Evolutionary conservation across 2,888 invertebrate species (phyloP), one percentile per base, ranked within the genome.

Genomic region (Trilocha varians): DNA sequence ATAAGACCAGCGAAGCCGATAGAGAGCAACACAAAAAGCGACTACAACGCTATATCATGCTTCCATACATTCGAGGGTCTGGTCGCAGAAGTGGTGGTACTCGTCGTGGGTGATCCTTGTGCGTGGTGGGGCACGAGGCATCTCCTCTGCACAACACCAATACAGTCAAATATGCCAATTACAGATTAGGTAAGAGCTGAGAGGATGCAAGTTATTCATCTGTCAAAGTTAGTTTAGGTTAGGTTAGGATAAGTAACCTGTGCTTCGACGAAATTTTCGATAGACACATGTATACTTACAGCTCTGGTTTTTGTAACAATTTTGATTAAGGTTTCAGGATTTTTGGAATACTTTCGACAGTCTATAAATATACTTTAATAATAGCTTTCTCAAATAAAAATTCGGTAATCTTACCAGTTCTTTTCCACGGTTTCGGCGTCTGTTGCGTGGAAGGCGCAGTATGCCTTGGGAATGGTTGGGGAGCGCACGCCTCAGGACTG

Each of bases 11-110:
- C 41, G 39, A 45, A 38, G 46, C 45, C 41, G 42, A 34, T 17
- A n/a, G 15, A 38, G 16, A 36, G 63, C 64, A 66, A 65, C 59
- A 54, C 43, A 68, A 60, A 60, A 75, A 75, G 72, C 71, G 55
- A 75, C 74, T 25, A 25, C 61, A 50, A 25, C 25, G 6, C 25
- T 25, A 60, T 54, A 43, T 46, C 69, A 70, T 71, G 70, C 70
- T 58, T 58, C 64, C 87, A 74, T 91, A 92, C 92, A 92, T 89
- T 94, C 94, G 59, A 93, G 88, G 68, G 92, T 91, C 68, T 90
- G 89, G 83, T 93, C 92, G 85, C 91, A 91, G 84, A 91, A 91
- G 78, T 91, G 91, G 73, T 92, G 92, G 78, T 92, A 93, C 78
- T 93, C 93, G 79, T 92, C 91, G 76, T 91, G 89, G 42, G 92